Evolutionary conservation across 1,140 invertebrate genomes (phyloP), one percentile per base, ranked within the genome.

Genomic region (Meloidogyne floridensis): DNA sequence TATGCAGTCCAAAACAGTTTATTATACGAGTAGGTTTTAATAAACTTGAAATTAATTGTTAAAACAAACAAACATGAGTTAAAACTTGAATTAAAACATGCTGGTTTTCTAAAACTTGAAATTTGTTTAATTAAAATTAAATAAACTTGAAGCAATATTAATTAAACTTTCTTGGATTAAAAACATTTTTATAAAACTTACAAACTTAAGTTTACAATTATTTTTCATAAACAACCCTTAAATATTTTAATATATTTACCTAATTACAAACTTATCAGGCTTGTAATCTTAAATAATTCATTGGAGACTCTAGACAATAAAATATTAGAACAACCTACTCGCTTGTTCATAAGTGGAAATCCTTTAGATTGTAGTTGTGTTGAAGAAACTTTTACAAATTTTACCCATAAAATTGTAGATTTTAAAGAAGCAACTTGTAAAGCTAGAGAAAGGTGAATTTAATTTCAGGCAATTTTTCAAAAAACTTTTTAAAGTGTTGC

Each of bases 331-430:
- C 42, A 18, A 53, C 85, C 84, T 8, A 72, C 78, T 5, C 56
- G 82, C 4, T 51, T 85, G 9, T 75, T 54, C 15, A 54, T 86
- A 18, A 54, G 56, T 72, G 74, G 72, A 56, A 86, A 86, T 76
- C 85, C 85, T 10, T 82, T 86, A 10, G 51, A 74, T n/a, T 86
- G 85, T 73, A 80, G 59, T 32, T 86, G 85, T 76, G 53, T 87
- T 84, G 15, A 18, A 20, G 42, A 75, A n/a, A 65, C 42, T n/a
- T n/a, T 85, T 18, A 20, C n/a, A n/a, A 80, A 85, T 18, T 70
- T 76, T 20, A 20, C n/a, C 7, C 42, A 81, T 10, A 71, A 82
- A 54, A 59, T 86, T 20, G 59, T 59, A 8, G 85, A 86, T 70
- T 3, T 51, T 51, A n/a, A 56, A 13, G 18, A 71, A 3, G 77